These are phyloP conservation scores for Onychomys torridus DNA, from an alignment of 2,797 vertebrate genomes.

Conservation along the genomic window DNA sequence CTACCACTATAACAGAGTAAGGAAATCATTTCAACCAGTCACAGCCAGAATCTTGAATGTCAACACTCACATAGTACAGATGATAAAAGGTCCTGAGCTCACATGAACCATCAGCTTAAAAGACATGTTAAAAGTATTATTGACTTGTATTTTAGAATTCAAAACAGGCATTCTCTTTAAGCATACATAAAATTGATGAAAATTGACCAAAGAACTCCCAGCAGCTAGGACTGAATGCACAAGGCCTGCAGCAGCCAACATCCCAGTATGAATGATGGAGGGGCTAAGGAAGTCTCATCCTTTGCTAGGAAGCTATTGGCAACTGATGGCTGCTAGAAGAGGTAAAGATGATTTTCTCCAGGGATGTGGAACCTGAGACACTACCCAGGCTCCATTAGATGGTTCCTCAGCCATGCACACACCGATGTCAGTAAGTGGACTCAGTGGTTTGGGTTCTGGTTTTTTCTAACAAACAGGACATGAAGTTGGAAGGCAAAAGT, in stretches of 20 bases:
- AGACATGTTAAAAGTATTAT: neutral
- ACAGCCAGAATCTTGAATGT: neutral
- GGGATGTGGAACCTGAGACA: neutral
- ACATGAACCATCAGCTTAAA: neutral
- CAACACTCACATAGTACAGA: neutral
- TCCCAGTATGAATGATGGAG: no score
- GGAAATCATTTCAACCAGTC: neutral
- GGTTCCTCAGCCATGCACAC: neutral
- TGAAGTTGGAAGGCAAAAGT: neutral
- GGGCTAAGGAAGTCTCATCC: neutral
- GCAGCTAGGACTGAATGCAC: neutral
- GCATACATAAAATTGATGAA: neutral
- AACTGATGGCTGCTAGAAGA: neutral
- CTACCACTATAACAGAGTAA: neutral
- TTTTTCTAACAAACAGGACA: neutral
- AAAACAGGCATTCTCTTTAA: neutral
- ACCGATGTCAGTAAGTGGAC: neutral
- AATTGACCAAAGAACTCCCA: neutral
- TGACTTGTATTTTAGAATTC: neutral
- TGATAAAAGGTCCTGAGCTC: neutral
- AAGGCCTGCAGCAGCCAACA: neutral
- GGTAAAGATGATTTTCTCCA: neutral
- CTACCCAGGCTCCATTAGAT: neutral
- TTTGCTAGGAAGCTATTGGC: neutral
- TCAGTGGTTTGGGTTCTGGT: neutral